Percentiles rank a stretch among this genome's conserved stretches.
Conservation (phyloP, 2,797 vertebrate genomes). For the Esox masquinongy region DNA sequence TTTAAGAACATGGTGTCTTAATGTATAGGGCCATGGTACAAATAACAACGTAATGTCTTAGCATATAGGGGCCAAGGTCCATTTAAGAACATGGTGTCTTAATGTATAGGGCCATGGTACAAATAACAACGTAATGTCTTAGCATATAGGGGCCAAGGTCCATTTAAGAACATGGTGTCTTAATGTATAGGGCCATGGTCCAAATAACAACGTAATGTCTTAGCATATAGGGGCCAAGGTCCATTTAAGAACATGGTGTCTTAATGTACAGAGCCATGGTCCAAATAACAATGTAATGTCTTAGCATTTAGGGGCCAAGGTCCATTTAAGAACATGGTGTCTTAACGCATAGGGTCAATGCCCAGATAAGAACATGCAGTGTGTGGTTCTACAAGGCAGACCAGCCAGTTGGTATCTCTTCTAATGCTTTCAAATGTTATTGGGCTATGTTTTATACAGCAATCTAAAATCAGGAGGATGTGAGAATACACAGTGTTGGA, state of each 20-base stretch:
- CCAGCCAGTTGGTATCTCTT: conserved; percentile 60
- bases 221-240: not conserved
- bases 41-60: conserved; percentile 7
- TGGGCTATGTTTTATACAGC: conserved; percentile 71
- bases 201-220: conserved; percentile 6
- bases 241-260: conserved; percentile 9
- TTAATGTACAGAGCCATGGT: not conserved
- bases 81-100: conserved; percentile 9
- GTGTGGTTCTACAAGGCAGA: conserved; percentile 43
- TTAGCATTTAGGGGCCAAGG: not conserved
- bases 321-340: conserved; percentile 4
- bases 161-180: conserved; percentile 10
- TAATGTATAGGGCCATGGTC: not conserved
- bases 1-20: conserved; percentile 11
- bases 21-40: not conserved
- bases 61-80: not conserved
- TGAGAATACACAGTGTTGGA: conserved; percentile 42
- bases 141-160: not conserved
- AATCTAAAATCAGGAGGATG: conserved; percentile 27
- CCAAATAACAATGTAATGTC: conserved; percentile 4
- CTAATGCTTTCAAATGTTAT: conserved; percentile 66
- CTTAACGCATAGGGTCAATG: not conserved
- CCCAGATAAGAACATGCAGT: conserved; percentile 57
- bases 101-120: not conserved
- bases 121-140: conserved; percentile 6